These are phyloP conservation scores for Saccopteryx leptura DNA, from an alignment of 2,113 vertebrate species.

Conservation along the genomic window DNA sequence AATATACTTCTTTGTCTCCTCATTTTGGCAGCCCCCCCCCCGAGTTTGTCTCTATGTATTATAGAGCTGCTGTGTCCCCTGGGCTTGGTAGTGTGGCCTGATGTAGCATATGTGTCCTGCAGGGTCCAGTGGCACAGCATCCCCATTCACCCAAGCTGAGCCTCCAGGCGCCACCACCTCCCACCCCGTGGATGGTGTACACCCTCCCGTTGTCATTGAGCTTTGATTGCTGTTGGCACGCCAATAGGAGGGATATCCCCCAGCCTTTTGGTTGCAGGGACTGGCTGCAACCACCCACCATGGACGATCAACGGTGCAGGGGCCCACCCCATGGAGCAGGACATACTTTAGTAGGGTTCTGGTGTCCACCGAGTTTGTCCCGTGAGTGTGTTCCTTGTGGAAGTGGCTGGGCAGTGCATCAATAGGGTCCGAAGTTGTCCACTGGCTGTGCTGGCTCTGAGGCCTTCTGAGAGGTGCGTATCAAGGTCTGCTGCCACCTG, in stretches of 20 bases:
- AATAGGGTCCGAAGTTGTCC: neutral
- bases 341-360: neutral
- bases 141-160: neutral
- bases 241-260: neutral
- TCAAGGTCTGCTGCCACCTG: neutral
- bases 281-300: neutral
- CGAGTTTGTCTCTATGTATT: neutral
- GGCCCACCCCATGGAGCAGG: neutral
- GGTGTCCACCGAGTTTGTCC: neutral
- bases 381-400: neutral
- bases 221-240: neutral
- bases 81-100: neutral
- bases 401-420: neutral
- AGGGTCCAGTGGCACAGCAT: neutral
- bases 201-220: neutral
- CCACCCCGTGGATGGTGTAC: neutral
- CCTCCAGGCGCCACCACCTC: too few relatives aligned
- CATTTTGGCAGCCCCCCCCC: neutral
- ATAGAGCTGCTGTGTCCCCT: neutral
- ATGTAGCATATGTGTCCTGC: neutral
- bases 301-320: neutral
- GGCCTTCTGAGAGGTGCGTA: neutral
- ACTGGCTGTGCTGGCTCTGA: neutral
- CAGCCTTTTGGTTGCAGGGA: neutral
- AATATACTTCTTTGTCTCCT: neutral